Percentiles rank a stretch among this genome's conserved stretches.
Evolutionary conservation across 2,888 invertebrate species (phyloP).

Genomic region (Teleiodes luculella): DNA sequence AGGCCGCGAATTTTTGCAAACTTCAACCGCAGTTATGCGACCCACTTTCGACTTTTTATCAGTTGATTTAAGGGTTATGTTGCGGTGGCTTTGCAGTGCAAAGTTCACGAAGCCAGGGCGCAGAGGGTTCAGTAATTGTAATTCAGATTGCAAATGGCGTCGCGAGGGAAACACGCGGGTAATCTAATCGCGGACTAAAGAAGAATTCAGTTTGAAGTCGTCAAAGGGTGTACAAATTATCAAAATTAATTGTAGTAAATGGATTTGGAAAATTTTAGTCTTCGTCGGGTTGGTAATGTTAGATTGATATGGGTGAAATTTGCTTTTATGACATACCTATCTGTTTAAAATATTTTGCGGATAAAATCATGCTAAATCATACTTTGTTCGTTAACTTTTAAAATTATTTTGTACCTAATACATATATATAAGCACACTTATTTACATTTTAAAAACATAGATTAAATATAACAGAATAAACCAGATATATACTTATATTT

Average conservation of each 20-base stretch:
- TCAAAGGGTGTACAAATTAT: conserved; percentile 1
- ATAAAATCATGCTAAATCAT: too few species aligned
- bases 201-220: neutral
- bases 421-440: too few species aligned
- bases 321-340: too few species aligned
- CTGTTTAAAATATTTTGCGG: too few species aligned
- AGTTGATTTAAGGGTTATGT: conserved; percentile 24
- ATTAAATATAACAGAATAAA: too few species aligned
- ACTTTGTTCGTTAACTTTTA: too few species aligned
- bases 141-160: conserved; percentile 73
- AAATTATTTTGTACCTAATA: too few species aligned
- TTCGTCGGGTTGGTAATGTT: too few species aligned
- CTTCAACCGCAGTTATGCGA: conserved; percentile 22
- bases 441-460: too few species aligned
- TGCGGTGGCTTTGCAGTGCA: conserved; percentile 25
- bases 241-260: neutral
- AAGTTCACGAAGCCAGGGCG: conserved; percentile 29
- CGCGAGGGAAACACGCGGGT: conserved; percentile 48
- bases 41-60: conserved; percentile 38
- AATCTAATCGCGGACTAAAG: conserved; percentile 44
- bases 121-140: conserved; percentile 45
- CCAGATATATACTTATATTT: too few species aligned
- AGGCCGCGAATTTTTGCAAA: conserved; percentile 53
- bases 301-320: too few species aligned
- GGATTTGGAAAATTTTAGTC: neutral